phyloP scores from a whole-genome alignment of 2,797 vertebrate species.

The Pipistrellus pygmaeus region DNA sequence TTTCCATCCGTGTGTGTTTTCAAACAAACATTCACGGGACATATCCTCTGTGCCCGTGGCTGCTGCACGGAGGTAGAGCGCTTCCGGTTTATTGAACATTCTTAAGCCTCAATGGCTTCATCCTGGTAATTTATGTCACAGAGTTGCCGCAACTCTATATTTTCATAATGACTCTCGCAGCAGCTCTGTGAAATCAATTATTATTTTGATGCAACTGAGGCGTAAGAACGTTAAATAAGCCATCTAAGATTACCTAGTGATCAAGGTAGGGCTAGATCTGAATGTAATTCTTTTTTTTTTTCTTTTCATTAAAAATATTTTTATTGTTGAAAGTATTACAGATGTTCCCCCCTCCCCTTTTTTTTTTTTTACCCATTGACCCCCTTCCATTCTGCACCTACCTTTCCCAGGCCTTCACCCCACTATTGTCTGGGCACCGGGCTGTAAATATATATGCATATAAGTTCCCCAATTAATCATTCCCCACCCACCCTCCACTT shows the following conservation, averaged over 20 bases:
- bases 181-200: constrained; percentile 37
- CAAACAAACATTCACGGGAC: neutral
- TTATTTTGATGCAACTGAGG: constrained; percentile 30
- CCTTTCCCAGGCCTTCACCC: too few relatives aligned
- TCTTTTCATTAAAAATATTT: neutral
- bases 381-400: too few relatives aligned
- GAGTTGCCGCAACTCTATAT: neutral
- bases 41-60: neutral
- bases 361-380: too few relatives aligned
- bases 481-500: too few relatives aligned
- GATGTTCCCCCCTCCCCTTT: too few relatives aligned
- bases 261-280: neutral
- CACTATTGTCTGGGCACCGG: too few relatives aligned
- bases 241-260: neutral
- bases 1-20: neutral
- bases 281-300: neutral
- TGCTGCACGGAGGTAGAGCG: too few relatives aligned
- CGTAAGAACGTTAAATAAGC: constrained; percentile 6
- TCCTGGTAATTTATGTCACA: too few relatives aligned
- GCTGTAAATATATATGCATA: too few relatives aligned
- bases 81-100: neutral
- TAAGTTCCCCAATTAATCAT: too few relatives aligned
- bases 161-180: constrained; percentile 41
- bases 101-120: too few relatives aligned
- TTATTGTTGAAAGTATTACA: too few relatives aligned